Evolutionary conservation across 2,797 vertebrate species (phyloP).

Genomic region (Chlorospingus flavigularis): DNA sequence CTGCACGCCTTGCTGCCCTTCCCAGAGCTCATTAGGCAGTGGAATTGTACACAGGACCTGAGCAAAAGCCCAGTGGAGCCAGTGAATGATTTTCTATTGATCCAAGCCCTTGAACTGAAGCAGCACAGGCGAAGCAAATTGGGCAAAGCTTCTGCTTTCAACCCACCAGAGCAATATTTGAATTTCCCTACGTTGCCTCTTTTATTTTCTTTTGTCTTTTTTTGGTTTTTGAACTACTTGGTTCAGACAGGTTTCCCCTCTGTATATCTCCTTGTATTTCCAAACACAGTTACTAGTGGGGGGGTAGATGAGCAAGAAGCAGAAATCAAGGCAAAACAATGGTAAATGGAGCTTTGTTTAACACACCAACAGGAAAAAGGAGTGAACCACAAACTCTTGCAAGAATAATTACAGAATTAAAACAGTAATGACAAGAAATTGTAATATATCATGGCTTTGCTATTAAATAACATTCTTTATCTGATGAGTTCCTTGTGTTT

Average conservation of each 20-base stretch:
- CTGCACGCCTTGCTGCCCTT: not conserved
- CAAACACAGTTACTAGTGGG: not conserved
- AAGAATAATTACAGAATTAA: not conserved
- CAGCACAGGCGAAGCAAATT: not conserved
- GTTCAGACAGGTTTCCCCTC: not conserved
- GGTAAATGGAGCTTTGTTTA: not conserved
- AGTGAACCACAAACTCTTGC: not conserved
- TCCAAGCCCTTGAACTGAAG: constrained; percentile 16
- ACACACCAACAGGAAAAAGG: not conserved
- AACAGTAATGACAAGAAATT: not conserved
- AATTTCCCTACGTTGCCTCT: not conserved
- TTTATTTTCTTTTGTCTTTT: not conserved
- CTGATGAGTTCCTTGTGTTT: not conserved
- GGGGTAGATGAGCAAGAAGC: not conserved
- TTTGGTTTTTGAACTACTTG: not conserved
- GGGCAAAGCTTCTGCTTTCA: not conserved
- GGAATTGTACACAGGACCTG: not conserved
- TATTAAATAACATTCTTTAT: not conserved
- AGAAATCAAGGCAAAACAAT: not conserved
- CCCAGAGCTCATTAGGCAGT: constrained; percentile 37
- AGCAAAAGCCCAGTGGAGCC: constrained; percentile 3
- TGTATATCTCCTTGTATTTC: not conserved
- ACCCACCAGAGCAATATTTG: not conserved
- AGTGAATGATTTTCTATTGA: constrained; percentile 35
- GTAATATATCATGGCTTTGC: not conserved